Evolutionary conservation across 2,888 invertebrate species (phyloP).

Genomic region (Papilio demoleus): DNA sequence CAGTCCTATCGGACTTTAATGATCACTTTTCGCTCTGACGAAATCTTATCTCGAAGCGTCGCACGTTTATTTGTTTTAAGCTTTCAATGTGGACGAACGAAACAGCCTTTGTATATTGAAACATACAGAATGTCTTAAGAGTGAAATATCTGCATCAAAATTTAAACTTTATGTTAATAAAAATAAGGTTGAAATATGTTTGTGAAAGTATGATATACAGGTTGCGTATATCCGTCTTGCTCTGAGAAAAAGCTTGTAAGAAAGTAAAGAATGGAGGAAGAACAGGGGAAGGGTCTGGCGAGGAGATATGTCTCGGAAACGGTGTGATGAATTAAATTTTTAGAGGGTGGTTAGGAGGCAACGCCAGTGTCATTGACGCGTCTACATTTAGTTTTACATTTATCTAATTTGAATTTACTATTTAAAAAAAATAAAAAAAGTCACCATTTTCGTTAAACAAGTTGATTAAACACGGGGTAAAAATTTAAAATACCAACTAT

Average conservation of each 20-base stretch:
- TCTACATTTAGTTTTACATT: slow-evolving; percentile 75
- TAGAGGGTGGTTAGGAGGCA: slow-evolving; percentile 75
- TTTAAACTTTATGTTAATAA: accelerated
- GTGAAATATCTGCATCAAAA: slow-evolving; percentile 30
- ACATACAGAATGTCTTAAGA: slow-evolving; percentile 56
- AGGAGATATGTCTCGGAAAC: slow-evolving; percentile 79
- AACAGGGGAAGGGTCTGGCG: slow-evolving; percentile 76
- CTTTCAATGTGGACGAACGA: slow-evolving; percentile 79
- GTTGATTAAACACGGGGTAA: slow-evolving; percentile 1
- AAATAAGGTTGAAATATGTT: slow-evolving; percentile 46
- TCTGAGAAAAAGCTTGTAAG: slow-evolving; percentile 80
- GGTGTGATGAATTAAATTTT: slow-evolving; percentile 83
- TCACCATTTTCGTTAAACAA: slow-evolving; percentile 3
- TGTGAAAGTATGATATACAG: slow-evolving; percentile 55
- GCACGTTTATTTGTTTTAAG: slow-evolving; percentile 82
- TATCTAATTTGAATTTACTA: slow-evolving; percentile 78
- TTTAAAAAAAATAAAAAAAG: slow-evolving; percentile 48
- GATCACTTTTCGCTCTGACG: slow-evolving; percentile 63
- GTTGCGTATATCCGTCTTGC: slow-evolving; percentile 60
- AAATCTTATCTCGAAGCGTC: slow-evolving; percentile 73
- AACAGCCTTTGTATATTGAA: slow-evolving; percentile 68
- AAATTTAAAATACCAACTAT: background rate
- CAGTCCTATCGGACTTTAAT: slow-evolving; percentile 67
- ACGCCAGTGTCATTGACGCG: slow-evolving; percentile 74
- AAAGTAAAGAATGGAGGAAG: slow-evolving; percentile 81